Evolutionary conservation across 2,888 invertebrate genomes (phyloP).

Genomic region (Melinopterus prodromus): DNA sequence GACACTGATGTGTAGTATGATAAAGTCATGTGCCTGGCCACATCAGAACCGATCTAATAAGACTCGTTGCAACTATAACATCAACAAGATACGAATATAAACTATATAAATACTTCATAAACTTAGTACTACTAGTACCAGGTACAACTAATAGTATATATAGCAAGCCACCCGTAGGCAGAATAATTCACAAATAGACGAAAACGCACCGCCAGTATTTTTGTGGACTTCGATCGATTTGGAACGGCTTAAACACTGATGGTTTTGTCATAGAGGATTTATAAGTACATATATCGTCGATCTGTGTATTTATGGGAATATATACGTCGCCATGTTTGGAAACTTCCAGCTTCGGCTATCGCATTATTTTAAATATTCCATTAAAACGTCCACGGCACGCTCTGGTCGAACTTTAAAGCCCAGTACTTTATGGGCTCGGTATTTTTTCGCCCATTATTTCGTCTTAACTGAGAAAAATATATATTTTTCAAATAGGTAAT

Average conservation of each 20-base stretch:
- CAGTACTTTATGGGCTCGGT: slow-evolving; percentile 34
- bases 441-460: slow-evolving; percentile 17
- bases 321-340: slow-evolving; percentile 42
- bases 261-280: slow-evolving; percentile 22
- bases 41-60: too few relatives aligned
- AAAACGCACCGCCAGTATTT: slow-evolving; percentile 6
- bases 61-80: too few relatives aligned
- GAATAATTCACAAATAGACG: too few relatives aligned
- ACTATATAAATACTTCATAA: too few relatives aligned
- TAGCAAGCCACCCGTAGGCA: too few relatives aligned
- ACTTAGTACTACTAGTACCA: too few relatives aligned
- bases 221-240: background rate
- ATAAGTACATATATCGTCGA: slow-evolving; percentile 21
- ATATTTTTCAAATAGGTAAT: background rate
- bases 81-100: too few relatives aligned
- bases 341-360: slow-evolving; percentile 40
- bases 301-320: slow-evolving; percentile 32
- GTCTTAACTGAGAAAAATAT: background rate
- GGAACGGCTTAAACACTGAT: slow-evolving; percentile 9
- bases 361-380: slow-evolving; percentile 45
- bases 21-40: too few relatives aligned
- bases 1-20: too few relatives aligned
- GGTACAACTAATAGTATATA: too few relatives aligned
- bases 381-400: slow-evolving; percentile 37
- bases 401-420: slow-evolving; percentile 35